Base-by-base conservation (phyloP, 2,888 invertebrate genomes). In the Alentia gelatinosa region DNA sequence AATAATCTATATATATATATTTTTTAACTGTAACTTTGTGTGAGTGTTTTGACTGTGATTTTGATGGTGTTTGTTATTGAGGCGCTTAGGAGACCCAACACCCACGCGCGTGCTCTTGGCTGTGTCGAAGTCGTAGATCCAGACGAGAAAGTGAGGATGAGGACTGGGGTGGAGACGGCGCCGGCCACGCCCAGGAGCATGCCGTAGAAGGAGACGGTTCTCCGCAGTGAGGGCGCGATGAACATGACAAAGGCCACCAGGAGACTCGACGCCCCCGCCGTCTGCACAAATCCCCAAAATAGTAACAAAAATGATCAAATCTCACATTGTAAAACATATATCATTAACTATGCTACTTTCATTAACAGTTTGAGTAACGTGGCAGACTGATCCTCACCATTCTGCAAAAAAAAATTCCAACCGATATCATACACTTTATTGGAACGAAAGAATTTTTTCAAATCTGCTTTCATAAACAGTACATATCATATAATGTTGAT, bases 71-170 rank as follows among this genome's bases (percentile, higher is more conserved):
- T n/a, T n/a, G n/a, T n/a, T n/a, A n/a, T n/a, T n/a, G n/a, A n/a
- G n/a, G n/a, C n/a, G n/a, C n/a, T n/a, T n/a, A n/a, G n/a, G n/a
- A n/a, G n/a, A n/a, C n/a, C n/a, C n/a, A n/a, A 5, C 1, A 50
- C 56, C 50, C 56, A 92, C 92, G 42, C 88, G 83, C 4, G 83
- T 39, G 1, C 35, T 26, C 40, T 79, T 56, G 15, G 35, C 30
- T 9, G 83, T 56, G 15, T 91, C 63, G 33, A 92, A 91, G 7
- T 75, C 50, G 35, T 56, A n/a, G 30, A 91, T 89, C 92, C 92
- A 92, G 9, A 89, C 19, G 84, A 92, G 30, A 50, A 91, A 91
- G 40, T 91, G 19, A 75, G 40, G 1, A 89, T 89, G 33, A 92
- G 79, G 35, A 91, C 5, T 15, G 92, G 92, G 9, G 91, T 75